Evolutionary conservation across 2,888 invertebrate species (phyloP), one percentile per base, ranked within the genome.

Genomic region (Spicauda simplicius): DNA sequence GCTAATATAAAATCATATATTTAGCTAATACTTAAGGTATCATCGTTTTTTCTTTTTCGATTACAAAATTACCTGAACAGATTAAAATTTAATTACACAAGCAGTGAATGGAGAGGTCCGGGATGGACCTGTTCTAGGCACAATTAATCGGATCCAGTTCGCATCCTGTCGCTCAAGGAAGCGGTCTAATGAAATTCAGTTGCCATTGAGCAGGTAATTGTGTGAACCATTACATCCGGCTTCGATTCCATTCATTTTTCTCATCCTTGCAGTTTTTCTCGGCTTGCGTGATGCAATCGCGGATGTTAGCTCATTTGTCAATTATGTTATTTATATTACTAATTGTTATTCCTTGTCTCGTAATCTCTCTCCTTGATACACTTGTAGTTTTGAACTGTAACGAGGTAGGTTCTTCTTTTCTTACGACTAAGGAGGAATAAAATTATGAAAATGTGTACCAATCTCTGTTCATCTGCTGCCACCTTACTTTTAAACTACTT

Each of bases 181-280:
- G 84, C 80, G 73, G 79, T 74, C 80, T 73, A 74, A 81, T 82
- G 80, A 75, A 77, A 80, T 82, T 69, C 74, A 80, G 72, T 71
- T 72, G 52, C 72, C 69, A 75, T 75, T 74, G 76, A 77, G 76
- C 74, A 74, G 72, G 76, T 83, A 80, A 81, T 80, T 87, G 91
- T 91, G 91, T 83, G 91, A 91, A 90, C 83, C 80, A 76, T 80
- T 71, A 87, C 82, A 86, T 91, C 92, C 92, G 92, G 87, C 87
- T 87, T 77, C 76, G 75, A 79, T 77, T 82, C 86, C 86, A 90
- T 90, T 90, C 83, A 89, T 89, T 89, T 50, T 90, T 89, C 87
- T 48, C 84, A 88, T 80, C 76, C 77, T 73, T 75, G 73, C 74
- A 82, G 86, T 91, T 90, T 91, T 90, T 91, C 88, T 90, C 77